Percentiles rank a stretch among this genome's conserved stretches.
Conservation (phyloP, 2,113 vertebrate genomes). For the Thamnophis sirtalis region DNA sequence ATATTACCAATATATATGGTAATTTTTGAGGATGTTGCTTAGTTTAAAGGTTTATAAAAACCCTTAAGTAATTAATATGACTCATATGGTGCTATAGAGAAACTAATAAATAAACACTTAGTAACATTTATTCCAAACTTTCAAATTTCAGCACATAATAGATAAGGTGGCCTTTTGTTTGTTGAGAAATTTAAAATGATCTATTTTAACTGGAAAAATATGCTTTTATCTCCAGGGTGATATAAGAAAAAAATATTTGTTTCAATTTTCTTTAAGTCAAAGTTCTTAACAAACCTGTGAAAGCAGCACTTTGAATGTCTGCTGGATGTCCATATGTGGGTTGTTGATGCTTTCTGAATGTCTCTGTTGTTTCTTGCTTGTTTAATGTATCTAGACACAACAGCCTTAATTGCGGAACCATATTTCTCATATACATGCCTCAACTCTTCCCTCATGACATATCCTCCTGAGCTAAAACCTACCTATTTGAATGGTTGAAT, state of each 20-base stretch:
- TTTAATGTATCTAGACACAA: not conserved
- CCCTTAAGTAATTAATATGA: constrained; percentile 35
- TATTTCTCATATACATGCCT: not conserved
- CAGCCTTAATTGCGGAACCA: not conserved
- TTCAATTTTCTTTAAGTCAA: constrained; percentile 49
- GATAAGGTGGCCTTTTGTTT: constrained; percentile 9
- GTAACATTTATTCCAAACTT: constrained; percentile 12
- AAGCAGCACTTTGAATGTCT: constrained; percentile 36
- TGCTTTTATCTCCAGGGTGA: constrained; percentile 45
- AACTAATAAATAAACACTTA: constrained; percentile 22
- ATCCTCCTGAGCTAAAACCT: not conserved
- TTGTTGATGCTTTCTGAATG: not conserved
- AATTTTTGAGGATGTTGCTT: not conserved
- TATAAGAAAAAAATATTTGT: constrained; percentile 49
- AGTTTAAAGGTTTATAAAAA: not conserved
- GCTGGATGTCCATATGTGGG: not conserved
- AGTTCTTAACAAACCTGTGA: constrained; percentile 15
- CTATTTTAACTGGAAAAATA: constrained; percentile 24
- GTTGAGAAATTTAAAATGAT: not conserved
- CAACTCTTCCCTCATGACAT: not conserved
- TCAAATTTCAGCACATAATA: not conserved
- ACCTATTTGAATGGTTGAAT: not conserved
- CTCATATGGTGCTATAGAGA: not conserved
- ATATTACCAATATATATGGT: not conserved
- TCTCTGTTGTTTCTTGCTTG: not conserved